Conservation (phyloP, 1,140 invertebrate species). For the Halotydeus destructor region DNA sequence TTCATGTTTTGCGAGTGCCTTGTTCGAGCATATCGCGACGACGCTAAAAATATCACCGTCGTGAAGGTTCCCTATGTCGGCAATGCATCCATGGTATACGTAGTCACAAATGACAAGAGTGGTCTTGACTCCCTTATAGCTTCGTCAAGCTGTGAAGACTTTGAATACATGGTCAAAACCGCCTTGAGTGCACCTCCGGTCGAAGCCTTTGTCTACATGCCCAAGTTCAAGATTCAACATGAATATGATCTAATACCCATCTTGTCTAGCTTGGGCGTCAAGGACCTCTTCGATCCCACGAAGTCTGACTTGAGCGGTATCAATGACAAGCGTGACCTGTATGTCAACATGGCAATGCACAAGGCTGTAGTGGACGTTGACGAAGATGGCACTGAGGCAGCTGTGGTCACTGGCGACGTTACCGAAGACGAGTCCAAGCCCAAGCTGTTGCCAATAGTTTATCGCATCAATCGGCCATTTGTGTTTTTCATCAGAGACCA, state of each 20-base stretch:
- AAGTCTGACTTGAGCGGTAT: slow-evolving; percentile 22
- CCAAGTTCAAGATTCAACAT: slow-evolving; percentile 19
- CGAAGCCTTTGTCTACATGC: slow-evolving; percentile 17
- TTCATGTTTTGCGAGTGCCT: no score
- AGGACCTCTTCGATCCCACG: slow-evolving; percentile 17
- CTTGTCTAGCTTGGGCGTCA: slow-evolving; percentile 17
- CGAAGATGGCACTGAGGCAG: slow-evolving; percentile 52
- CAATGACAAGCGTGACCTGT: slow-evolving; percentile 18
- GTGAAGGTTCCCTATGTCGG: no score
- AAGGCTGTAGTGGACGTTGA: slow-evolving; percentile 61
- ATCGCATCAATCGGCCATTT: slow-evolving; percentile 43
- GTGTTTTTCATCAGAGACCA: slow-evolving; percentile 44
- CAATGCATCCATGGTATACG: no score
- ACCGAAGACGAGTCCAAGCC: neutral
- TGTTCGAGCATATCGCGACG: no score
- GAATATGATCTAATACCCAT: slow-evolving; percentile 13
- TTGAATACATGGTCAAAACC: no score
- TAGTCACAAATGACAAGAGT: no score
- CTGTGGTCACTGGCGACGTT: slow-evolving; percentile 20
- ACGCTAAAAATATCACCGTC: no score
- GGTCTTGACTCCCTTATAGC: no score
- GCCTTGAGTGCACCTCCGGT: no score
- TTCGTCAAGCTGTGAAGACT: no score
- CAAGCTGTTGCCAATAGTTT: slow-evolving; percentile 18
- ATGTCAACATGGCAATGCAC: slow-evolving; percentile 30